Evolutionary conservation across 2,888 invertebrate species (phyloP), one percentile per base, ranked within the genome.

Genomic region (Ormyrus thymus): DNA sequence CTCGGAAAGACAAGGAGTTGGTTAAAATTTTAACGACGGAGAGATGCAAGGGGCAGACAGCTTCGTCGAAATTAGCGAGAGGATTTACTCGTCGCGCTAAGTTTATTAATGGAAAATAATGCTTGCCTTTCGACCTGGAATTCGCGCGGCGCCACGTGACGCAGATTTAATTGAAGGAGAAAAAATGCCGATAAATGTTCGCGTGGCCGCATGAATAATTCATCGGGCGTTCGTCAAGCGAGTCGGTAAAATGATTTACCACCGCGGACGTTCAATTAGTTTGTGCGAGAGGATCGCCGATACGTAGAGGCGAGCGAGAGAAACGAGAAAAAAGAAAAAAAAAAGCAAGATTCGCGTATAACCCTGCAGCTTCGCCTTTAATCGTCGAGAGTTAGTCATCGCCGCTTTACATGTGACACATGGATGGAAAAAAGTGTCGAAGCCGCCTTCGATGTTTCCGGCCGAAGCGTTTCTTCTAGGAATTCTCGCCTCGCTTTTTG

Each of bases 211-310:
- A 61, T 73, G 73, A 68, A 78, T 73, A 68, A 78, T 78, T 73
- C 62, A 78, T 72, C 61, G 3, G 43, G 48, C 59, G 72, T 61
- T 66, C 48, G 65, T 51, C 66, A 15, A 50, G 62, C 55, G 15
- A 48, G 29, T 73, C 56, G 51, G 61, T n/a, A 50, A 76, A 64
- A 70, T 76, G 70, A 76, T 76, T 70, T 76, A 70, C 7, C 62
- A 29, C 56, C 50, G 7, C 70, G 43, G 58, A 8, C 62, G 72
- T 62, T 78, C 59, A 68, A 72, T 77, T 77, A 77, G 71, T 59
- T 59, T 51, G 51, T 51, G 51, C 43, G 43, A 48, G 51, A 50
- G 9, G 56, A 29, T 29, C 46, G 43, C 43, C 43, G 13, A 56
- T 13, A n/a, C n/a, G n/a, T n/a, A 69, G 46, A 51, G 29, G 13